Conservation (phyloP, 1,140 invertebrate species). For the Brachystomella parvula region DNA sequence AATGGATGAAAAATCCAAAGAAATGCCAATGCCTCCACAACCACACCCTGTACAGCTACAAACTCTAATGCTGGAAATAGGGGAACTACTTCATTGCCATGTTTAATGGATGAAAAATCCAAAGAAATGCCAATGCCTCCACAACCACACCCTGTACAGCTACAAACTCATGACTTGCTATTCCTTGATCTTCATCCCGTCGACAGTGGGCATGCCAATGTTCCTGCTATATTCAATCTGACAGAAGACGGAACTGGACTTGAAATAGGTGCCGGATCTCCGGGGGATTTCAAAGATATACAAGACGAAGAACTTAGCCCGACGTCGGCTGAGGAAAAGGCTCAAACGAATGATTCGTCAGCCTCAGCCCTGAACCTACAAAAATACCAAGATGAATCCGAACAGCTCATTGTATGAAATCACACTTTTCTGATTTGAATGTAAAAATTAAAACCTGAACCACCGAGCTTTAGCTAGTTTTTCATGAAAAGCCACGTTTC, state of each 20-base stretch:
- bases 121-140: neutral
- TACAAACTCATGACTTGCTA: neutral
- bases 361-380: slow-evolving; percentile 13
- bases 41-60: too few relatives aligned
- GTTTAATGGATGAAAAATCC: neutral
- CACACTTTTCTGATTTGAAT: neutral
- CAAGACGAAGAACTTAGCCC: neutral
- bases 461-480: too few relatives aligned
- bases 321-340: neutral
- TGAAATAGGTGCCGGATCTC: neutral
- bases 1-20: neutral
- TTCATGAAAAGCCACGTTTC: too few relatives aligned
- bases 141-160: neutral
- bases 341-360: slow-evolving; percentile 8
- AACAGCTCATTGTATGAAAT: slow-evolving; percentile 13
- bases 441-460: too few relatives aligned
- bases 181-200: neutral
- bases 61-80: neutral
- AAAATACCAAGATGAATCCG: neutral
- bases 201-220: neutral
- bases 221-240: neutral
- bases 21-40: neutral
- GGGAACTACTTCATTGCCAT: neutral
- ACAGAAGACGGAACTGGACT: neutral
- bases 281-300: neutral